Evolutionary conservation across 2,113 vertebrate species (phyloP).

Genomic region (Percina caprodes): DNA sequence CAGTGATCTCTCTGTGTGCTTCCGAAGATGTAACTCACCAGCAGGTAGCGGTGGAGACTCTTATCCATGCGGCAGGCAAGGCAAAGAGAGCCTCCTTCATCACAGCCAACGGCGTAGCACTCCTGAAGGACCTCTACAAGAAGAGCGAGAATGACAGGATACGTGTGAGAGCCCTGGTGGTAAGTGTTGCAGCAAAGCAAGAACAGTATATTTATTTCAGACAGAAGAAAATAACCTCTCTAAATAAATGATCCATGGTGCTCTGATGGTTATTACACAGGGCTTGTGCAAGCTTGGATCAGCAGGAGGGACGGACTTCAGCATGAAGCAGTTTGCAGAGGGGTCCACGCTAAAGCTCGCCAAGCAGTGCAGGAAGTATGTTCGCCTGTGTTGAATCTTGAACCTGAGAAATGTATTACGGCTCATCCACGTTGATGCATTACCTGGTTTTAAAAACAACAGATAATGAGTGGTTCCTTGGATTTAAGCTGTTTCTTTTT

Average conservation of each 20-base stretch:
- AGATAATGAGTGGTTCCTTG: neutral
- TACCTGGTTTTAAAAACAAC: constrained; percentile 6
- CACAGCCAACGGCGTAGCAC: constrained; percentile 92
- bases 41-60: constrained; percentile 94
- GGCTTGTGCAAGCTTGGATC: constrained; percentile 98
- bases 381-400: neutral
- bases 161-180: constrained; percentile 96
- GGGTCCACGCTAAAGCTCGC: constrained; percentile 96
- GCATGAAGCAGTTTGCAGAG: constrained; percentile 99
- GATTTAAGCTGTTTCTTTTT: constrained; percentile 6
- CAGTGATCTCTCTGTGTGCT: constrained; percentile 91
- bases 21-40: constrained; percentile 90
- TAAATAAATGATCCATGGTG: neutral
- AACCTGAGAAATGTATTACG: constrained; percentile 3
- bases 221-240: constrained; percentile 1
- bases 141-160: constrained; percentile 94
- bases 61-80: constrained; percentile 96
- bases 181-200: constrained; percentile 74
- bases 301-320: constrained; percentile 96
- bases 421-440: neutral
- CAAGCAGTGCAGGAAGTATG: constrained; percentile 98
- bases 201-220: neutral
- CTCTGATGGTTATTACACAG: constrained; percentile 76
- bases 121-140: constrained; percentile 98
- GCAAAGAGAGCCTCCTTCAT: constrained; percentile 97